phyloP scores from a whole-genome alignment of 2,113 vertebrate species.

The Astur gentilis region DNA sequence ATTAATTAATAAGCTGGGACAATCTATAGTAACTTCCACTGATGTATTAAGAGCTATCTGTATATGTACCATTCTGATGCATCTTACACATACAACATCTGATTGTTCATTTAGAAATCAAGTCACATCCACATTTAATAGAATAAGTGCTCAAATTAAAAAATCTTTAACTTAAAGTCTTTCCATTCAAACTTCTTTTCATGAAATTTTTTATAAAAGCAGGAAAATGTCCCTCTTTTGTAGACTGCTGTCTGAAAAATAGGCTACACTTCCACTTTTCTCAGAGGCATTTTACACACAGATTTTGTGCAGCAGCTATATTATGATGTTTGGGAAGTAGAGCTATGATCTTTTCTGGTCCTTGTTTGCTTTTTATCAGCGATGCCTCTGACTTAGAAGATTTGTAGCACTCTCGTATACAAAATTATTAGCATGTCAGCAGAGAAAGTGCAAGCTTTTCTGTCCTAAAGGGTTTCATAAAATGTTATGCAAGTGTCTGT shows the following conservation, averaged over 20 bases:
- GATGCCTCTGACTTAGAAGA: neutral
- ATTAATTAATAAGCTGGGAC: neutral
- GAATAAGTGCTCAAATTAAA: neutral
- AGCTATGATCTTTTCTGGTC: neutral
- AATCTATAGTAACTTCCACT: neutral
- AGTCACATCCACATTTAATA: neutral
- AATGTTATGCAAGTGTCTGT: constrained; percentile 16
- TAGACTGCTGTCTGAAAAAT: neutral
- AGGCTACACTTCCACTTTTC: neutral
- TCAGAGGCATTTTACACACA: neutral
- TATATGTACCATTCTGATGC: neutral
- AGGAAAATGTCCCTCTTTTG: neutral
- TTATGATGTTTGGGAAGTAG: neutral
- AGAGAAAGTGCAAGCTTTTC: neutral
- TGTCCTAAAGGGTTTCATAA: constrained; percentile 16
- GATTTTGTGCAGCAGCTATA: neutral
- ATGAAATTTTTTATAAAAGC: neutral
- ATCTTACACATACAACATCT: neutral
- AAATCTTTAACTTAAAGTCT: neutral
- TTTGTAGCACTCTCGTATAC: neutral
- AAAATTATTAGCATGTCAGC: constrained; percentile 29
- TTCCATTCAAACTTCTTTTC: neutral
- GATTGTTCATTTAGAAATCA: neutral
- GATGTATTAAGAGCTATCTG: neutral
- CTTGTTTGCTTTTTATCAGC: constrained; percentile 28